These are phyloP conservation scores for Takifugu flavidus DNA, from an alignment of 2,113 vertebrate species.

Conservation along the genomic window DNA sequence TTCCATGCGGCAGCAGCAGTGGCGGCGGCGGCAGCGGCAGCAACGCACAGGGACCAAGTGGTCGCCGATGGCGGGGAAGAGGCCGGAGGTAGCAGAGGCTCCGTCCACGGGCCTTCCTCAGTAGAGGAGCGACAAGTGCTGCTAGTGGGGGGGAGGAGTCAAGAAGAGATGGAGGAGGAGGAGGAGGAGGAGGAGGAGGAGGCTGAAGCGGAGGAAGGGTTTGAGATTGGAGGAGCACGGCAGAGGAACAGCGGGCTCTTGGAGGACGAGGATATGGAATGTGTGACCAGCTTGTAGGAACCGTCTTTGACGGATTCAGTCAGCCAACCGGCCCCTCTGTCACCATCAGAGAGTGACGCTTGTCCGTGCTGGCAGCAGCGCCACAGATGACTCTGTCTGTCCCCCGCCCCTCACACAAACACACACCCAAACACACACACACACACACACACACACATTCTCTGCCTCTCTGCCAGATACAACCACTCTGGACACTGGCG, in stretches of 20 bases:
- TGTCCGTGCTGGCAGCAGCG: constrained; percentile 54
- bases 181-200: constrained; percentile 68
- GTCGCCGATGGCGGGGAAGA: constrained; percentile 59
- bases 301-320: constrained; percentile 50
- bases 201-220: constrained; percentile 51
- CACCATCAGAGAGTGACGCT: constrained; percentile 55
- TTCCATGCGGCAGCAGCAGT: constrained; percentile 73
- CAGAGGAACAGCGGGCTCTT: constrained; percentile 80
- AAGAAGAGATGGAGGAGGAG: constrained; percentile 56
- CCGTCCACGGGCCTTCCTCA: constrained; percentile 76
- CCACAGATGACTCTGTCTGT: constrained; percentile 56
- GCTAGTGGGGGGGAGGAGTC: constrained; percentile 48
- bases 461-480: constrained; percentile 72
- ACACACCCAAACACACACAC: constrained; percentile 27
- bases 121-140: constrained; percentile 79
- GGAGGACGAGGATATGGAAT: constrained; percentile 91
- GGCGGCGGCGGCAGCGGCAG: constrained; percentile 57
- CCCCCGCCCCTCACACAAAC: constrained; percentile 30
- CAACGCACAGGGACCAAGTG: constrained; percentile 75
- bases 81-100: constrained; percentile 51
- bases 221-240: constrained; percentile 39
- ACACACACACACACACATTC: constrained; percentile 45
- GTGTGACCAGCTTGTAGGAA: constrained; percentile 91
- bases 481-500: constrained; percentile 62
- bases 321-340: constrained; percentile 43